These are phyloP conservation scores for Pseudochromis fuscus DNA, from an alignment of 2,797 vertebrate species.

Conservation along the genomic window DNA sequence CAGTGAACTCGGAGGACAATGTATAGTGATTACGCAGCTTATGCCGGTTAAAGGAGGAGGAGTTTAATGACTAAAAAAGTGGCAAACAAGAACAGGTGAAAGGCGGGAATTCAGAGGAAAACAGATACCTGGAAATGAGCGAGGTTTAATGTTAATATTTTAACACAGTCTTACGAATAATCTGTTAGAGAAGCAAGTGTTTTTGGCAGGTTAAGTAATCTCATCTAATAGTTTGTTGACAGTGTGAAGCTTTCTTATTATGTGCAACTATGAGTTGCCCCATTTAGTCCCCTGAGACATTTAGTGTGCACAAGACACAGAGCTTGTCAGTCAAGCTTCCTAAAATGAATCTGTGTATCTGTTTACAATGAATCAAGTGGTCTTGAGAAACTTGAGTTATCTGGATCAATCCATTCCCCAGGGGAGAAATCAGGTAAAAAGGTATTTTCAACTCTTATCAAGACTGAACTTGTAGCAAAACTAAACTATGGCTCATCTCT, in stretches of 20 bases:
- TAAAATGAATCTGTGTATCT: not conserved
- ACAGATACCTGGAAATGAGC: not conserved
- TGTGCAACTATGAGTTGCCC: not conserved
- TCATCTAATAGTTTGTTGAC: not conserved
- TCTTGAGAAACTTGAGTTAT: slow-evolving; percentile 1
- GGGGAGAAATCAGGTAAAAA: slow-evolving; percentile 4
- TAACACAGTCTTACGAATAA: not conserved
- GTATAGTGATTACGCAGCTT: not conserved
- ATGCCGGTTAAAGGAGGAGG: not conserved
- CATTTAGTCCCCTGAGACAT: not conserved
- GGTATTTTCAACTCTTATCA: slow-evolving; percentile 37
- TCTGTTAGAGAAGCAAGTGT: no score
- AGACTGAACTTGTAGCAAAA: slow-evolving; percentile 53
- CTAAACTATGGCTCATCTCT: slow-evolving; percentile 15
- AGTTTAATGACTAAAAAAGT: not conserved
- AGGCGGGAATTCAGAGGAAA: not conserved
- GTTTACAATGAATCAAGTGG: not conserved
- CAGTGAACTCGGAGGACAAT: not conserved
- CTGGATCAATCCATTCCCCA: not conserved
- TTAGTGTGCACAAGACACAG: not conserved
- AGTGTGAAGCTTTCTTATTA: not conserved
- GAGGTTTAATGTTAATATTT: not conserved
- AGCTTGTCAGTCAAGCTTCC: slow-evolving; percentile 1
- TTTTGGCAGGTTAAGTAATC: not conserved
- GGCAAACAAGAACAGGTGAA: slow-evolving; percentile 4